These are phyloP conservation scores for Drosophila pegasa DNA, from an alignment of 2,888 invertebrate genomes.

Conservation along the genomic window DNA sequence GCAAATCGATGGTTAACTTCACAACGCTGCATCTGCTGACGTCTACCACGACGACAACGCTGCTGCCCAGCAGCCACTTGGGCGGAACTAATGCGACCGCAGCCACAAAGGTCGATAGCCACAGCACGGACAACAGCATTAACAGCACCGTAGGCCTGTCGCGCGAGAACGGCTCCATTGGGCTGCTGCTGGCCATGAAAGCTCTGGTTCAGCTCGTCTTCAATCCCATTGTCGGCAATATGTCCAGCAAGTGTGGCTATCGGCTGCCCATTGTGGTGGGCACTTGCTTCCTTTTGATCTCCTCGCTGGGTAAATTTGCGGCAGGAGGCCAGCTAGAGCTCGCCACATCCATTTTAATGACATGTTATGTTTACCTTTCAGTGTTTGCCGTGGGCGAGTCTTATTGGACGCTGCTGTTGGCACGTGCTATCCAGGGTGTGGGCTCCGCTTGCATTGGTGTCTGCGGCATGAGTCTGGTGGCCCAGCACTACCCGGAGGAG, in stretches of 20 bases:
- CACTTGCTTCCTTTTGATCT: conserved; percentile 88
- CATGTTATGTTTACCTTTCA: conserved; percentile 76
- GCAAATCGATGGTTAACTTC: conserved; percentile 83
- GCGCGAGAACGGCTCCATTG: conserved; percentile 89
- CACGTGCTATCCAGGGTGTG: conserved; percentile 91
- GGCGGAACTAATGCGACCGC: conserved; percentile 49
- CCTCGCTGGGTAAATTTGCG: conserved; percentile 88
- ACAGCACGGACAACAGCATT: conserved; percentile 46
- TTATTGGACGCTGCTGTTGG: conserved; percentile 89
- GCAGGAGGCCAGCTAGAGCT: background rate
- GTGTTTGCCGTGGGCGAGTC: conserved; percentile 91
- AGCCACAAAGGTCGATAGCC: conserved; percentile 32
- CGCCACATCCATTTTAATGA: conserved; percentile 11
- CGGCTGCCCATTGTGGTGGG: conserved; percentile 89
- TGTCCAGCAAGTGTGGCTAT: conserved; percentile 89
- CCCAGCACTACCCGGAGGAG: conserved; percentile 85
- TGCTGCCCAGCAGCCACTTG: conserved; percentile 42
- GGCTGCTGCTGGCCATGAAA: conserved; percentile 90
- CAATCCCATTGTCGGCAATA: conserved; percentile 90
- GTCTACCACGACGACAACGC: conserved; percentile 40
- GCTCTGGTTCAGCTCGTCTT: conserved; percentile 91
- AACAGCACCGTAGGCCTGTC: conserved; percentile 85
- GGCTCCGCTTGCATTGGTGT: conserved; percentile 92
- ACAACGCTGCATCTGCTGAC: conserved; percentile 70
- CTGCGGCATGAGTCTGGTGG: conserved; percentile 92